Conservation (phyloP, 2,888 invertebrate species). For the Campoplex capitator region DNA sequence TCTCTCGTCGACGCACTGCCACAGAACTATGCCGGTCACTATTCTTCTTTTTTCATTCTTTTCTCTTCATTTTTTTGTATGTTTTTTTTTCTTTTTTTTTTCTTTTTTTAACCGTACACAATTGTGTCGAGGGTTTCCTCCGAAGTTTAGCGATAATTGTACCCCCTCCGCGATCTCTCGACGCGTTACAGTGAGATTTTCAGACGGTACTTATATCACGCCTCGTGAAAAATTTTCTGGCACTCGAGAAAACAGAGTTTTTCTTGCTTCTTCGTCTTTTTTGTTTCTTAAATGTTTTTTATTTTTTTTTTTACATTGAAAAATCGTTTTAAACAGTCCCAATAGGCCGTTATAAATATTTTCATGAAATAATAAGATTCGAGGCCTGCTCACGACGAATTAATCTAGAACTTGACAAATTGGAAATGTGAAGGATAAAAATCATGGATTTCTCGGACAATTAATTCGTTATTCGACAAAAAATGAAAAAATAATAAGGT, state of each 20-base stretch:
- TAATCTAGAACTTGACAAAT: neutral
- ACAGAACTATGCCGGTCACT: constrained; percentile 40
- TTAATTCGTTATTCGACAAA: constrained; percentile 30
- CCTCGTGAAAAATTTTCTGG: neutral
- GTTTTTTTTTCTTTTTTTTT: neutral
- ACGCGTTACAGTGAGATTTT: neutral
- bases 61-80: neutral
- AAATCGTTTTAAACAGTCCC: neutral
- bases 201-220: constrained; percentile 1
- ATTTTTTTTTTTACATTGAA: neutral
- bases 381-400: neutral
- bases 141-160: constrained; percentile 78
- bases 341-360: neutral
- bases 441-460: constrained; percentile 20
- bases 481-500: constrained; percentile 14
- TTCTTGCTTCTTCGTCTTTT: neutral
- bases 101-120: constrained; percentile 51
- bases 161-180: constrained; percentile 22
- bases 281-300: neutral
- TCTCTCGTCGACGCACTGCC: constrained; percentile 58
- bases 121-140: constrained; percentile 77
- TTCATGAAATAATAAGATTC: neutral
- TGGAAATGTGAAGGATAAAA: neutral
- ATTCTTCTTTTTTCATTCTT: constrained; percentile 25
- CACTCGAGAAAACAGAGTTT: neutral